phyloP scores from a whole-genome alignment of 2,113 vertebrate genomes.

The Myotis brandtii region DNA sequence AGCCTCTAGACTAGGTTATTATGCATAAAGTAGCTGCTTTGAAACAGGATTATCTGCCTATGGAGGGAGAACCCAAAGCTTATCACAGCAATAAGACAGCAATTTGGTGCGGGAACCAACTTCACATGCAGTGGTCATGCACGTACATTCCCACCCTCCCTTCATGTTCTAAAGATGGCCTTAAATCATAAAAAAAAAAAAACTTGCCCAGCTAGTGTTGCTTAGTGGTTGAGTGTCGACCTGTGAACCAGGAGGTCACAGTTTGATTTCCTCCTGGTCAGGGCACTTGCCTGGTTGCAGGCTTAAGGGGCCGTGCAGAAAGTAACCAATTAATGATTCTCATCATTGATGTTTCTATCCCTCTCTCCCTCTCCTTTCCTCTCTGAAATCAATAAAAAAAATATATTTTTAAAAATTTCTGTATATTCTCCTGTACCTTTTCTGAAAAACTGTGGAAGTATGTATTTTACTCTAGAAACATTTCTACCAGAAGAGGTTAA shows the following conservation, averaged over 20 bases:
- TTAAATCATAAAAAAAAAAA: neutral
- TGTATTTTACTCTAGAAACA: constrained; percentile 31
- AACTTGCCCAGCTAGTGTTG: too few relatives aligned
- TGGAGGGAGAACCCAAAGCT: neutral
- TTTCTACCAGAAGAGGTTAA: constrained; percentile 16
- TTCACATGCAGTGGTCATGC: neutral
- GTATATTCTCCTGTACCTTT: neutral
- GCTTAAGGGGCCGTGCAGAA: too few relatives aligned
- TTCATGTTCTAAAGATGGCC: neutral
- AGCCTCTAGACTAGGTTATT: neutral
- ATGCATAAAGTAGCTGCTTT: neutral
- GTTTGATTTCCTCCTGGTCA: too few relatives aligned
- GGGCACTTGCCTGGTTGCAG: too few relatives aligned
- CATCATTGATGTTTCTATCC: too few relatives aligned
- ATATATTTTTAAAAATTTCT: neutral
- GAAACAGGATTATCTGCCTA: neutral
- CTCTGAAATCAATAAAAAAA: too few relatives aligned
- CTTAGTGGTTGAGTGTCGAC: too few relatives aligned
- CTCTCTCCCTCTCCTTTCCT: too few relatives aligned
- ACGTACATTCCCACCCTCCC: too few relatives aligned
- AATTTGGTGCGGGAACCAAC: neutral
- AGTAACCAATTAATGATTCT: too few relatives aligned
- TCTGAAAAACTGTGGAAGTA: neutral
- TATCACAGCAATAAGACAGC: neutral
- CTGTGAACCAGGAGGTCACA: too few relatives aligned